These are phyloP conservation scores for Rhinichthys klamathensis DNA, from an alignment of 2,113 vertebrate genomes.

Conservation along the genomic window DNA sequence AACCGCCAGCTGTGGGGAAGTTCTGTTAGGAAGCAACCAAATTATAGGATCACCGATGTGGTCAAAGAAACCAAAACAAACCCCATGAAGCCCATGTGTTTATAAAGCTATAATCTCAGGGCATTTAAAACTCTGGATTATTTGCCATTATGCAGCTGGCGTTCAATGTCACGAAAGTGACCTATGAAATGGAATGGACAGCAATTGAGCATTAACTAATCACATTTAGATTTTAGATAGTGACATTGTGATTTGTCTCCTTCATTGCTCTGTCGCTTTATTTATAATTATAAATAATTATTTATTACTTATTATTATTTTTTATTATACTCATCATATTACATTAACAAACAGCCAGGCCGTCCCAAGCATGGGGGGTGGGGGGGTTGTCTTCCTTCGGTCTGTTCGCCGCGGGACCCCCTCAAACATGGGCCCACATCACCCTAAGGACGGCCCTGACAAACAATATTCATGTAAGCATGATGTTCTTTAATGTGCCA, in stretches of 20 bases:
- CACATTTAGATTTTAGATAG: not conserved
- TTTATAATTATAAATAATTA: not conserved
- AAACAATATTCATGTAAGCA: no score
- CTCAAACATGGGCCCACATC: no score
- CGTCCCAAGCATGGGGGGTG: no score
- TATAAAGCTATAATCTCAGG: conserved; percentile 41
- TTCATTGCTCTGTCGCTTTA: not conserved
- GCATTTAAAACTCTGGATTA: conserved; percentile 69
- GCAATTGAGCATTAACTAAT: not conserved
- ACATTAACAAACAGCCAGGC: no score
- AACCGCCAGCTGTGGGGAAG: conserved; percentile 40
- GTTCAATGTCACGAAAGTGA: conserved; percentile 67
- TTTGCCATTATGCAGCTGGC: conserved; percentile 69
- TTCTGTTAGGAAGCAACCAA: conserved; percentile 41
- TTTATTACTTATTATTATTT: not conserved
- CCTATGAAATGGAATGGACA: not conserved
- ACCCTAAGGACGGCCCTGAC: no score
- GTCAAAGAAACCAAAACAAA: conserved; percentile 72
- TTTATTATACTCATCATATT: no score
- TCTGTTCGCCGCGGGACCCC: no score
- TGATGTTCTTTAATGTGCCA: not conserved
- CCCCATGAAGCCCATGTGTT: conserved; percentile 67
- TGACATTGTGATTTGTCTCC: not conserved
- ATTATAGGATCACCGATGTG: conserved; percentile 66
- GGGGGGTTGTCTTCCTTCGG: no score